Evolutionary conservation across 2,888 invertebrate species (phyloP), one percentile per base, ranked within the genome.

Genomic region (Stegophylla sp.): DNA sequence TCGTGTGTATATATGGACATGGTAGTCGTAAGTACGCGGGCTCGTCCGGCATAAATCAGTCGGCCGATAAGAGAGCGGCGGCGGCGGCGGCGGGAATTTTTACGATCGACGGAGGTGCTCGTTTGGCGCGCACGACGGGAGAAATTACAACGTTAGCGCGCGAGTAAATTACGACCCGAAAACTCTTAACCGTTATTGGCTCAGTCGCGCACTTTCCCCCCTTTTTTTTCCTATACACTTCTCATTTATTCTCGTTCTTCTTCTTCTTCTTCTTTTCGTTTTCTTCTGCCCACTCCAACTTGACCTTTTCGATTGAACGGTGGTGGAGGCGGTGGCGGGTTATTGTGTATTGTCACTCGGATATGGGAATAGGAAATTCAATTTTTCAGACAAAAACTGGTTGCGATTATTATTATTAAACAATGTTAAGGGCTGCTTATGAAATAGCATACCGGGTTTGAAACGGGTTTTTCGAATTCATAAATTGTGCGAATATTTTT

Each of bases 171-270:
- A 77, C 67, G 67, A 56, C 56, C 66, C 20, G 34, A 77, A 77
- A 66, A 76, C 76, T 66, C 51, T 67, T 59, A 67, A 59, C 67
- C 59, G 66, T 77, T 77, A 77, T 67, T 59, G 77, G 76, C 61
- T 45, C 43, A 13, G 59, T 43, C 20, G 69, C 51, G 41, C 56
- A 9, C 13, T 59, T 73, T 56, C 43, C 20, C 41, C 51, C 13
- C 45, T 73, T 56, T 64, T 43, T 63, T 71, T 56, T 72, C 17
- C n/a, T n/a, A n/a, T n/a, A n/a, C n/a, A n/a, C n/a, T 28, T 34
- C 13, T 72, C 41, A 12, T 43, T 72, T 53, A 17, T n/a, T 15
- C 43, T 10, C n/a, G n/a, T 20, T n/a, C n/a, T n/a, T n/a, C 51
- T n/a, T n/a, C n/a, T 17, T 7, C 7, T 34, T 34, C 34, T 34